A percentile compares a stretch with the other conserved stretches of the same genome.
Conservation (phyloP, 2,797 vertebrate species). For the Arremon brunneinucha region DNA sequence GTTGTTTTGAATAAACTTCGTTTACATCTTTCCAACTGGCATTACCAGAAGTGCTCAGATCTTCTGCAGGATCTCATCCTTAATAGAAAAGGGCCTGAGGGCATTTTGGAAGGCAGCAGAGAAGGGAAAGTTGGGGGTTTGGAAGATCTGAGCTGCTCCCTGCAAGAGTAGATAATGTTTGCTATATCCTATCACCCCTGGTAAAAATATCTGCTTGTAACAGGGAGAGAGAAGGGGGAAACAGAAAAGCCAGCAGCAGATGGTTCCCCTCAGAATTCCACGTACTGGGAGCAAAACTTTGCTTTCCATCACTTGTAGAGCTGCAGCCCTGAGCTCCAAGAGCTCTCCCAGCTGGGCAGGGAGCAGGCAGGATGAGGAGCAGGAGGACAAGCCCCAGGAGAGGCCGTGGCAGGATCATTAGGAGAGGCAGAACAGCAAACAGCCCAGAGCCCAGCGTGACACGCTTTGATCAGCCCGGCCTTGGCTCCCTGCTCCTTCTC, state of each 20-base stretch:
- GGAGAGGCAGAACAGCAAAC: not conserved
- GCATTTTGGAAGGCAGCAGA: conserved; percentile 32
- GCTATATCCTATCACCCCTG: not conserved
- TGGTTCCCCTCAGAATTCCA: not conserved
- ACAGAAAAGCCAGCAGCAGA: not conserved
- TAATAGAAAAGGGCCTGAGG: conserved; percentile 1
- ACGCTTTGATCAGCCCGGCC: not conserved
- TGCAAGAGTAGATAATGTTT: not conserved
- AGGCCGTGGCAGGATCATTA: not conserved
- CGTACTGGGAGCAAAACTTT: not conserved
- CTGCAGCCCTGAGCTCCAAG: not conserved
- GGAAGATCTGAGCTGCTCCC: not conserved
- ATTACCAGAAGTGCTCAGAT: conserved; percentile 28
- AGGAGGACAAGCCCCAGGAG: not conserved
- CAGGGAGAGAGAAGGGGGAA: not conserved
- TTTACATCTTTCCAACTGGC: conserved; percentile 52
- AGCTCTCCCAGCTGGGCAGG: rapidly evolving
- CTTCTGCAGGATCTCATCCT: conserved; percentile 25
- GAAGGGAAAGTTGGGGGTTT: conserved; percentile 12
- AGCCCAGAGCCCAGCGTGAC: not conserved
- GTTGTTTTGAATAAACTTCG: conserved; percentile 34
- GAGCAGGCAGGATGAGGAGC: not conserved
- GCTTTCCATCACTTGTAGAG: not conserved
- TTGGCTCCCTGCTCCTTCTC: not conserved
- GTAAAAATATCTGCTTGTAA: not conserved